Conservation (phyloP, 1,140 invertebrate species). For the Diorhabda carinulata region DNA sequence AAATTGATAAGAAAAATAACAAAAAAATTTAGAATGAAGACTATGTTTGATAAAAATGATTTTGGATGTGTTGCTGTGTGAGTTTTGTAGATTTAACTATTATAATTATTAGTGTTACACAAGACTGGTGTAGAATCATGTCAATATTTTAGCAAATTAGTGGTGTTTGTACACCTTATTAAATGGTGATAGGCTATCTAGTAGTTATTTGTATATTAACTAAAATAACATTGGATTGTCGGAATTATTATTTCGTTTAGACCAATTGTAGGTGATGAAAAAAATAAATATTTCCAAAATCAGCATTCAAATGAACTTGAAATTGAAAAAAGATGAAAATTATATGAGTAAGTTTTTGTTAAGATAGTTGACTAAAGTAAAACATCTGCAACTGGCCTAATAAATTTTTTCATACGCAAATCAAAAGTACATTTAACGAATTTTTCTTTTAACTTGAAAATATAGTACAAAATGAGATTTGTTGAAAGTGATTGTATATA, state of each 20-base stretch:
- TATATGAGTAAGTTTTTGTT: too few species aligned
- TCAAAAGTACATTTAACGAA: conserved; percentile 8
- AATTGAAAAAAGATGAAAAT: too few species aligned
- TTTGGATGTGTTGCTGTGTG: neutral
- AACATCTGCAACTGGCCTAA: too few species aligned
- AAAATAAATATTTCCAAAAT: too few species aligned
- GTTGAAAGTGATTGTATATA: conserved; percentile 25
- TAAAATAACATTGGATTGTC: conserved; percentile 37
- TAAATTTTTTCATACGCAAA: too few species aligned
- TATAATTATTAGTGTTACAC: conserved; percentile 37
- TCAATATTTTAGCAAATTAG: conserved; percentile 37
- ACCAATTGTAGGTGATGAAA: neutral
- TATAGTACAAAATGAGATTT: conserved; percentile 27
- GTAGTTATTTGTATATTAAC: conserved; percentile 38
- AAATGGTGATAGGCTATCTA: conserved; percentile 39
- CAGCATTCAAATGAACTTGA: too few species aligned
- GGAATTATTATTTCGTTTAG: conserved; percentile 13
- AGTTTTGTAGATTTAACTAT: conserved; percentile 26
- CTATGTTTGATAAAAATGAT: neutral
- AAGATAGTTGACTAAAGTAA: too few species aligned
- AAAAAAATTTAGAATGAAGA: too few species aligned
- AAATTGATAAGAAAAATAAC: too few species aligned
- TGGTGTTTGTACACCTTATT: conserved; percentile 32
- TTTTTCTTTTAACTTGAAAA: conserved; percentile 18
- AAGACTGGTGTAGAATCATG: conserved; percentile 40